Evolutionary conservation across 2,113 vertebrate species (phyloP), one percentile per base, ranked within the genome.

Genomic region (Tenebrosternarchus preto): DNA sequence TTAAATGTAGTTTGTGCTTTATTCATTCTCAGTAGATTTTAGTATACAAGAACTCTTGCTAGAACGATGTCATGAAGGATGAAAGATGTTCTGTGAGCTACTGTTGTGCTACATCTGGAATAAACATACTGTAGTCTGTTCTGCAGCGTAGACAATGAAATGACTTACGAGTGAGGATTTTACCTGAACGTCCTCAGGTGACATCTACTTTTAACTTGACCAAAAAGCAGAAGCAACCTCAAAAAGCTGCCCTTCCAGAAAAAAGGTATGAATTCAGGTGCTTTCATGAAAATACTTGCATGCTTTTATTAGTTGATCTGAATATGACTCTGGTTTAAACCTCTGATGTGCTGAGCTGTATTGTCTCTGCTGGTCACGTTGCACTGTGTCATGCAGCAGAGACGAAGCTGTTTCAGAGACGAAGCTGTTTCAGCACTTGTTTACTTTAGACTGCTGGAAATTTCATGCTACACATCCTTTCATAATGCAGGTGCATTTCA

Each of bases 181-280:
- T 36, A 4, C 3, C 6, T 36, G 33, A 64, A 24, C 46, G 72
- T 39, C 36, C 19, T 24, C 82, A 93, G 92, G 69, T 90, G 68
- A 90, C 90, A 9, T 90, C 90, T 59, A 87, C 83, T 3, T 55
- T 87, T 16, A 88, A 89, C 27, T 68, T 75, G 60, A 90, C 86
- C 22, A 87, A 86, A 82, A 84, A 87, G 39, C 88, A 88, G n/a
- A n/a, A n/a, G 56, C 85, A 85, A 29, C 86, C 85, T 84, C 84
- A 74, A 60, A 83, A 76, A 82, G 76, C 80, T 4, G 1, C 68
- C 25, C 84, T 85, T 82, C 80, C 87, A 66, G 82, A 76, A 39
- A 88, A 80, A 39, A 88, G 87, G 92, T 92, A 61, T 27, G 29
- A 25, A 5, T 36, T 12, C 25, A 76, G 4, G 22, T 25, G 16